These are phyloP conservation scores for Julus scandinavius DNA, from an alignment of 2,888 invertebrate species.

Conservation along the genomic window DNA sequence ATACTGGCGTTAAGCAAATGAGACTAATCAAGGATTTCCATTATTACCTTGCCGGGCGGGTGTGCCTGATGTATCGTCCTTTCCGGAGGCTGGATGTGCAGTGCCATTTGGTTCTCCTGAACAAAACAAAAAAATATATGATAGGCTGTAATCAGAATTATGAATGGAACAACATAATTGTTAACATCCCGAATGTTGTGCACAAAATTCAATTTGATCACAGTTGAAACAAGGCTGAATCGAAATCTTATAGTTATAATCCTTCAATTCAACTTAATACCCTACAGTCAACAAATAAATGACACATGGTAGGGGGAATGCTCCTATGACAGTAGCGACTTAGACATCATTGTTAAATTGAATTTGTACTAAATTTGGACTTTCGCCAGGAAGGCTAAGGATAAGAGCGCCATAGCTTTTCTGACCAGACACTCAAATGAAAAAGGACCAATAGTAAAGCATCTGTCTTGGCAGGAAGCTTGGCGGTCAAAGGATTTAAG, in stretches of 20 bases:
- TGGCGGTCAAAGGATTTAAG: too few relatives aligned
- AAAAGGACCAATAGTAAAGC: too few relatives aligned
- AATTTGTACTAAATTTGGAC: too few relatives aligned
- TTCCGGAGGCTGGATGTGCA: conserved; percentile 17
- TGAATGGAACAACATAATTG: not conserved
- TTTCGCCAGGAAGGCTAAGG: too few relatives aligned
- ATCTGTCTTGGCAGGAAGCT: too few relatives aligned
- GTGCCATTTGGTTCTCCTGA: conserved; percentile 11
- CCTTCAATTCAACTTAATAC: too few relatives aligned
- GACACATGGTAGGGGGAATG: too few relatives aligned
- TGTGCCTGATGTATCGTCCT: conserved; percentile 17
- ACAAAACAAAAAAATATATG: not conserved
- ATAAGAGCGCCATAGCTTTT: not conserved
- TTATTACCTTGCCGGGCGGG: conserved; percentile 24
- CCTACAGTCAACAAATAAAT: too few relatives aligned
- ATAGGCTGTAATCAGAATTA: not conserved
- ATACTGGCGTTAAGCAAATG: not conserved
- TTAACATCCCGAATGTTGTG: not conserved
- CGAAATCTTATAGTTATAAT: too few relatives aligned
- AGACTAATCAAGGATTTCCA: conserved; percentile 27
- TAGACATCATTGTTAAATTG: too few relatives aligned
- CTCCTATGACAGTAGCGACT: too few relatives aligned
- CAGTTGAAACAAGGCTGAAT: not conserved
- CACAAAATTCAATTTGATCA: not conserved
- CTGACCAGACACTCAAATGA: not conserved